phyloP scores from a whole-genome alignment of 2,888 invertebrate species.

The Hoplodrina blanda region DNA sequence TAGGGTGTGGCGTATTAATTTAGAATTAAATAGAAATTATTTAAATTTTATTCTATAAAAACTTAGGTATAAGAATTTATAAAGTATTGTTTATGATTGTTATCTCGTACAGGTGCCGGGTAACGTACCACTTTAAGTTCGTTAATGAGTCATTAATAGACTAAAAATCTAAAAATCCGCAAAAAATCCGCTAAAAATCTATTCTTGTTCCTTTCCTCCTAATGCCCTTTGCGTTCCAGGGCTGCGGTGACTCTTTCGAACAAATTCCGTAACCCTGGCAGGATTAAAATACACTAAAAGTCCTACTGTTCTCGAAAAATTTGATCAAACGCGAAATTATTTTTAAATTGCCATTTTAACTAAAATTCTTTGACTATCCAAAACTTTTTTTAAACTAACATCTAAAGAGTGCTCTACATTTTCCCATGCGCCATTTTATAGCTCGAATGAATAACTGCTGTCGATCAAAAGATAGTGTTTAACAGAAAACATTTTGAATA shows the following conservation, averaged over 20 bases:
- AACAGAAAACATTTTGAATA: constrained; percentile 17
- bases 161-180: no score
- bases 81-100: constrained; percentile 16
- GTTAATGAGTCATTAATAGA: neutral
- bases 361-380: no score
- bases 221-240: no score
- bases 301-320: no score
- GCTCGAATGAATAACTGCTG: constrained; percentile 14
- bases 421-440: neutral
- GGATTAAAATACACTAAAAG: no score
- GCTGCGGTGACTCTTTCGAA: no score
- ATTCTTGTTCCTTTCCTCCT: no score
- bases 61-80: neutral
- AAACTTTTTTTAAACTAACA: neutral
- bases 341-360: neutral
- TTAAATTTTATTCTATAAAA: no score
- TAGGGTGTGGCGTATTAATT: no score
- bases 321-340: neutral
- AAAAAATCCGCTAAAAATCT: no score
- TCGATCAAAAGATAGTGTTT: constrained; percentile 22
- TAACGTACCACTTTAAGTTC: neutral
- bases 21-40: no score
- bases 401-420: neutral
- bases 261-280: no score
- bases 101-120: constrained; percentile 1